Evolutionary conservation across 2,113 vertebrate species (phyloP).

Genomic region (Emydocephalus ijimae): DNA sequence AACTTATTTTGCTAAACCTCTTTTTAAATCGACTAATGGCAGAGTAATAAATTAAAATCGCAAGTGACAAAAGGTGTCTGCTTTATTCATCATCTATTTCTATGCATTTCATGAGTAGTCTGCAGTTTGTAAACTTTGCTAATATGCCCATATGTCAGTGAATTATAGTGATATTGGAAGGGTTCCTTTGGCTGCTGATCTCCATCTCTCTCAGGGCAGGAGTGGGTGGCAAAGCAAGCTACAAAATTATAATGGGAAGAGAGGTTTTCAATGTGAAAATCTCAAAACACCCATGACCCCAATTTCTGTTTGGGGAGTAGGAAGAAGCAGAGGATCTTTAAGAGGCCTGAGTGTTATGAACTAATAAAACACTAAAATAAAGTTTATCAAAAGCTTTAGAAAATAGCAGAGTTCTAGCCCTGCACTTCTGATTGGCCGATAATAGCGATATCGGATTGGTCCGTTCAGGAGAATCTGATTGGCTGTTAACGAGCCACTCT

Average conservation of each 20-base stretch:
- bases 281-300: not conserved
- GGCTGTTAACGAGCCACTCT: too few species aligned
- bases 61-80: not conserved
- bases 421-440: too few species aligned
- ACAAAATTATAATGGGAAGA: constrained; percentile 2
- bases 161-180: not conserved
- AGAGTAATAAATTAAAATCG: not conserved
- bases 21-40: not conserved
- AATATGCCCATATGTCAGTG: not conserved
- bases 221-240: not conserved
- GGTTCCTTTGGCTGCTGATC: not conserved
- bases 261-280: not conserved
- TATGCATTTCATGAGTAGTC: not conserved
- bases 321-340: constrained; percentile 7
- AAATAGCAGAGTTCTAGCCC: too few species aligned
- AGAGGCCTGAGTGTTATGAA: not conserved
- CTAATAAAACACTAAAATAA: too few species aligned
- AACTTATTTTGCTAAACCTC: not conserved
- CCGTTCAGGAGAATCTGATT: too few species aligned
- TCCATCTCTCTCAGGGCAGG: not conserved
- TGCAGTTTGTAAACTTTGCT: not conserved
- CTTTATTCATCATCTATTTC: not conserved
- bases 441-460: too few species aligned
- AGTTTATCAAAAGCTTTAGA: too few species aligned
- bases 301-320: not conserved